A percentile compares a stretch with the other conserved stretches of the same genome.
Evolutionary conservation across 92 coral and sea anemone genomes (phyloP).

Genomic region (Porites divaricata): DNA sequence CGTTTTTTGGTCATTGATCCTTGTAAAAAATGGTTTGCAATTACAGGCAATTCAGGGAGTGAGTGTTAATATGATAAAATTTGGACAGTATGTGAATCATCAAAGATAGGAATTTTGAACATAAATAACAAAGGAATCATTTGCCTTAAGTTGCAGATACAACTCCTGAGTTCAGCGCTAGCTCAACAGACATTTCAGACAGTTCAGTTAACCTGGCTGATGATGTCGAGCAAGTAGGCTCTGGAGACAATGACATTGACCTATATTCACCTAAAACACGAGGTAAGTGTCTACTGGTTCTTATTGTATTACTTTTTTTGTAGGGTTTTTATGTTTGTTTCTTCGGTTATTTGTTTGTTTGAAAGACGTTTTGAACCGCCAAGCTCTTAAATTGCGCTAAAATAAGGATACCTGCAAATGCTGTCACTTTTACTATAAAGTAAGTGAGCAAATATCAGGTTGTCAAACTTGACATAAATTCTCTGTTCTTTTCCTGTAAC

Average conservation of each 20-base stretch:
- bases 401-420: slow-evolving; percentile 11
- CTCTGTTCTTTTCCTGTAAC: too few relatives aligned
- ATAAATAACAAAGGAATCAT: slow-evolving; percentile 7
- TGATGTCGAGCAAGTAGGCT: not conserved
- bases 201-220: not conserved
- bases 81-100: not conserved
- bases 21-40: not conserved
- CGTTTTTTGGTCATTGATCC: slow-evolving; percentile 4
- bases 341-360: not conserved
- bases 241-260: not conserved
- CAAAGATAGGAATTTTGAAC: not conserved
- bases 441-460: too few relatives aligned
- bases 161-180: not conserved
- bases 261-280: not conserved
- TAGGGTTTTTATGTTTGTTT: slow-evolving; percentile 1
- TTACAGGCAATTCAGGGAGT: slow-evolving; percentile 3
- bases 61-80: slow-evolving; percentile 7
- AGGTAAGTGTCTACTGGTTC: not conserved
- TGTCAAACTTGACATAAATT: too few relatives aligned
- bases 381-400: not conserved
- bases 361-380: slow-evolving; percentile 9
- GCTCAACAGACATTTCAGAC: not conserved
- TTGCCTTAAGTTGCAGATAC: slow-evolving; percentile 10
- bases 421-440: not conserved
- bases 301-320: too few relatives aligned